Evolutionary conservation across 2,888 invertebrate genomes (phyloP).

Genomic region (Chrysodeixis includens): DNA sequence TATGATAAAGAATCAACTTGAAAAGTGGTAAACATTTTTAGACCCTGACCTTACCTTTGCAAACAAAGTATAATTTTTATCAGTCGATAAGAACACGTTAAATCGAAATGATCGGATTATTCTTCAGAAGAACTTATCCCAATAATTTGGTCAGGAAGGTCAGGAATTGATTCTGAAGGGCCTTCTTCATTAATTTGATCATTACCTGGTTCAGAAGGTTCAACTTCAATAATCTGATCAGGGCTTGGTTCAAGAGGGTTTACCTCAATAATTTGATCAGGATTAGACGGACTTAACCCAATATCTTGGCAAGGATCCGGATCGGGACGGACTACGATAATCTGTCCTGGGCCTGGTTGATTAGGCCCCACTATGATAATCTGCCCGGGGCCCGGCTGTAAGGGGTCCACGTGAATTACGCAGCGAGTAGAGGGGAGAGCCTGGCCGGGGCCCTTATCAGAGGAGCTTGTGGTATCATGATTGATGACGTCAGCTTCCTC

Average conservation of each 20-base stretch:
- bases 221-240: constrained; percentile 16
- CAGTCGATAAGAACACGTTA: too few relatives aligned
- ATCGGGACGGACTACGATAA: constrained; percentile 22
- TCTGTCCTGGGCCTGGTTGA: constrained; percentile 16
- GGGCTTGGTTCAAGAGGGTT: constrained; percentile 9
- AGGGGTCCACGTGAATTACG: neutral
- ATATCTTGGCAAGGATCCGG: neutral
- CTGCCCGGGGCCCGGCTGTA: neutral
- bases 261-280: constrained; percentile 34
- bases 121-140: neutral
- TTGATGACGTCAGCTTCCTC: constrained; percentile 38
- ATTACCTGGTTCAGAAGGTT: constrained; percentile 24
- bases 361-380: neutral
- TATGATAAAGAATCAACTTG: too few relatives aligned
- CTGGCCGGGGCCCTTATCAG: neutral
- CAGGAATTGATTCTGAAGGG: constrained; percentile 5
- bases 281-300: constrained; percentile 9
- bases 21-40: too few relatives aligned
- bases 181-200: constrained; percentile 35
- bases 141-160: too few relatives aligned
- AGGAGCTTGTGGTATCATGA: constrained; percentile 1
- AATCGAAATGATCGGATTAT: neutral
- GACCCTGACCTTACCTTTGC: too few relatives aligned
- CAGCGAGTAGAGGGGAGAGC: constrained; percentile 1
- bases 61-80: too few relatives aligned